Conservation (phyloP, 1,140 invertebrate species). For the Drosophila arawakana region DNA sequence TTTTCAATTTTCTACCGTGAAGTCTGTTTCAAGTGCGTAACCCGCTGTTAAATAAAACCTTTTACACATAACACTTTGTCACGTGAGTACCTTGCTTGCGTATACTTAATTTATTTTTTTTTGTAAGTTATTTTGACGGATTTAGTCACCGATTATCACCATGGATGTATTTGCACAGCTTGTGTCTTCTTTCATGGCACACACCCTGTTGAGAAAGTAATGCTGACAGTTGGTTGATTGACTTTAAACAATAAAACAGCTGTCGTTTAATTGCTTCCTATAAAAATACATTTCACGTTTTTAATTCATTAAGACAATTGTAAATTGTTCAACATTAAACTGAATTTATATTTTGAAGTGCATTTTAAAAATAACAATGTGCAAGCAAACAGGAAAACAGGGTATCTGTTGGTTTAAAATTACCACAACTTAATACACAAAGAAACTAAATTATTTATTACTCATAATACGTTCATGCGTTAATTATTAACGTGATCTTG, state of each 20-base stretch:
- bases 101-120: slow-evolving; percentile 1
- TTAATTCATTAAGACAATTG: too few relatives aligned
- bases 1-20: slow-evolving; percentile 24
- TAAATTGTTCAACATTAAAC: too few relatives aligned
- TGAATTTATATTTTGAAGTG: too few relatives aligned
- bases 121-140: slow-evolving; percentile 14
- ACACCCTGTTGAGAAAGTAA: slow-evolving; percentile 8
- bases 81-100: slow-evolving; percentile 35
- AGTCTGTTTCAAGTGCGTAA: slow-evolving; percentile 14
- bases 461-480: too few relatives aligned
- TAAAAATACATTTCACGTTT: neutral
- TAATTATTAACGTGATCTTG: too few relatives aligned
- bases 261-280: too few relatives aligned
- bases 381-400: too few relatives aligned
- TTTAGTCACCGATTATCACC: slow-evolving; percentile 34
- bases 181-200: slow-evolving; percentile 3
- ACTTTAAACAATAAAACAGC: neutral
- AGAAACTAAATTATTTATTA: too few relatives aligned
- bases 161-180: slow-evolving; percentile 41
- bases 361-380: too few relatives aligned
- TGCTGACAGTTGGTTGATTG: neutral
- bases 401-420: too few relatives aligned
- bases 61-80: slow-evolving; percentile 7
- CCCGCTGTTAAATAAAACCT: neutral
- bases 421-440: too few relatives aligned